Evolutionary conservation across 2,888 invertebrate species (phyloP).

Genomic region (Resseliella maxima): DNA sequence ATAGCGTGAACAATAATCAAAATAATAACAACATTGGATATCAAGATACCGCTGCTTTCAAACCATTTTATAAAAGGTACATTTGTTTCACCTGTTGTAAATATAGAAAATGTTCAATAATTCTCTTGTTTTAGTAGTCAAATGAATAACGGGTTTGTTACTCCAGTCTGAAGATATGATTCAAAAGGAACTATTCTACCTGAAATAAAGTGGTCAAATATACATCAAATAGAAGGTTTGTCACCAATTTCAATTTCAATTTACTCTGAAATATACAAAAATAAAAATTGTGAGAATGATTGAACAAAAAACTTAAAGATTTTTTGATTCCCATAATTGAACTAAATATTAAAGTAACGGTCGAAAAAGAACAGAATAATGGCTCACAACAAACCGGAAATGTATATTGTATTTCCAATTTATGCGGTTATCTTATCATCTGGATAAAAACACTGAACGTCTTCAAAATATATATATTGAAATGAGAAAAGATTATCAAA

Average conservation of each 20-base stretch:
- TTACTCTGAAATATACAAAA: too few species aligned
- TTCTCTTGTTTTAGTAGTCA: conserved; percentile 73
- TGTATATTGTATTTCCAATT: too few species aligned
- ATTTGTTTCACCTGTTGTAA: conserved; percentile 61
- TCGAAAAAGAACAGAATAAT: too few species aligned
- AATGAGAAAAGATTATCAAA: background rate
- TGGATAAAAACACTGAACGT: background rate
- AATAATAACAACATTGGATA: conserved; percentile 10
- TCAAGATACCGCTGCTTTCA: conserved; percentile 76
- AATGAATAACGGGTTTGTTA: conserved; percentile 79
- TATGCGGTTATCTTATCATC: too few species aligned
- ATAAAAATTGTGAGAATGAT: too few species aligned
- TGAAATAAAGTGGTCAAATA: background rate
- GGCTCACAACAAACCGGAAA: too few species aligned
- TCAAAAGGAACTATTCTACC: background rate
- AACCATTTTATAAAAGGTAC: conserved; percentile 92
- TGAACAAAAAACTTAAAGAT: too few species aligned
- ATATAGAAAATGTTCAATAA: conserved; percentile 56
- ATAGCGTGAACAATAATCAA: conserved; percentile 57
- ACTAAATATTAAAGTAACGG: too few species aligned
- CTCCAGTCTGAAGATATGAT: conserved; percentile 74
- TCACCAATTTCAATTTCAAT: too few species aligned
- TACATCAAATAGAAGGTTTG: background rate
- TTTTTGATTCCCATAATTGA: too few species aligned
- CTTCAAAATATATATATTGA: background rate